Evolutionary conservation across 2,888 invertebrate genomes (phyloP).

Genomic region (Chromoteleia sp.): DNA sequence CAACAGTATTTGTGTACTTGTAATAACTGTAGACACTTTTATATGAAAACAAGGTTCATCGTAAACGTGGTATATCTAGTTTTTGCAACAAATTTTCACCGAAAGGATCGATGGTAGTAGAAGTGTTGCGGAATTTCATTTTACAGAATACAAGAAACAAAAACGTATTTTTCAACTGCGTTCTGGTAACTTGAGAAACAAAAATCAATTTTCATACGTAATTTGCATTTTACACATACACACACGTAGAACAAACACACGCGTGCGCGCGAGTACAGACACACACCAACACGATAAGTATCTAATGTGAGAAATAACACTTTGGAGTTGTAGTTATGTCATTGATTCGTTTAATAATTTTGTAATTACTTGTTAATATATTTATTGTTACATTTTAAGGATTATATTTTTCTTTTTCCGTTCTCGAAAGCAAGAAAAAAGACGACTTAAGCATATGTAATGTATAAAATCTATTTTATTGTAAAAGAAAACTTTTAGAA

Average conservation of each 20-base stretch:
- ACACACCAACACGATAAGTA: constrained; percentile 26
- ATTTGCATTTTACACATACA: constrained; percentile 52
- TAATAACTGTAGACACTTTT: constrained; percentile 53
- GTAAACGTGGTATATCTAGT: constrained; percentile 42
- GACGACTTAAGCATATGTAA: constrained; percentile 56
- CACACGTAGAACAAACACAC: constrained; percentile 8
- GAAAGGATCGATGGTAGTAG: constrained; percentile 23
- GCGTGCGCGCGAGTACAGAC: too few relatives aligned
- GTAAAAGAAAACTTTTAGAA: constrained; percentile 54
- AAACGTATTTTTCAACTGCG: constrained; percentile 20
- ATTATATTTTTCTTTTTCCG: constrained; percentile 20
- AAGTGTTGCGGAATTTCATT: constrained; percentile 22
- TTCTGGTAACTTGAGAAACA: constrained; percentile 8
- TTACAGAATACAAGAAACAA: constrained; percentile 1
- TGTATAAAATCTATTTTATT: constrained; percentile 68
- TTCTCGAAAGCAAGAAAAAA: constrained; percentile 40
- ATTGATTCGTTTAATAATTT: constrained; percentile 61
- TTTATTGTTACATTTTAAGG: constrained; percentile 58
- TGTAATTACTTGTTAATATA: constrained; percentile 63
- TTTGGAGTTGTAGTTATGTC: constrained; percentile 41
- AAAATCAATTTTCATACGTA: constrained; percentile 54
- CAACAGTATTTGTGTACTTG: constrained; percentile 48
- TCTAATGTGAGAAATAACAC: constrained; percentile 42
- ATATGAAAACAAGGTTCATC: constrained; percentile 30
- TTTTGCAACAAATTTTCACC: constrained; percentile 57